These are phyloP conservation scores for Cherax destructor DNA, from an alignment of 1,140 invertebrate genomes.

Conservation along the genomic window DNA sequence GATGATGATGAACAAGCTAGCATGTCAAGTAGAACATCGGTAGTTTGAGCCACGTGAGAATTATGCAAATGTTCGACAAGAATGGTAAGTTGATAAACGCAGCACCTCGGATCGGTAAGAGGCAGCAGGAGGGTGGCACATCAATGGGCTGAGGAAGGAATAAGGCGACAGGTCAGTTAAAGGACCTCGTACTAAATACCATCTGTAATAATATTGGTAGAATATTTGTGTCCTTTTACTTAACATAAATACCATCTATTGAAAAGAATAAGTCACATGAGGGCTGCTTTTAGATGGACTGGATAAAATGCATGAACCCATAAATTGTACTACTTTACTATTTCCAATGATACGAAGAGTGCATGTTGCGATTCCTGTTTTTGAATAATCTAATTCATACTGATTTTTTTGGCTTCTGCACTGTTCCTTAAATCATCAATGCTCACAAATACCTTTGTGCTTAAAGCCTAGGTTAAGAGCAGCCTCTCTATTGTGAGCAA, in stretches of 20 bases:
- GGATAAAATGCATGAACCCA: background rate
- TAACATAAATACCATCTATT: background rate
- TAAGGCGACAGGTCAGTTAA: conserved; percentile 31
- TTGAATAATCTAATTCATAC: background rate
- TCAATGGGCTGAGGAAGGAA: conserved; percentile 55
- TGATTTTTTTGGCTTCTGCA: background rate
- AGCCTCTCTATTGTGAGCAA: background rate
- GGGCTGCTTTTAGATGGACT: background rate
- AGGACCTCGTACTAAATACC: background rate
- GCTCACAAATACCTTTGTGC: background rate
- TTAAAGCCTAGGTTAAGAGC: background rate
- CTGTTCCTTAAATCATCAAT: background rate
- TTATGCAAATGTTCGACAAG: conserved; percentile 47
- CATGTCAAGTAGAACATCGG: conserved; percentile 38
- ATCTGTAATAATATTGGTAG: too few relatives aligned
- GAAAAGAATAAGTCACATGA: too few relatives aligned
- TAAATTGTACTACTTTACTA: too few relatives aligned
- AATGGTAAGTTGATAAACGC: conserved; percentile 41
- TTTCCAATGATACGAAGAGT: background rate
- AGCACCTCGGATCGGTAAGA: conserved; percentile 46
- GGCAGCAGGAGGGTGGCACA: conserved; percentile 55
- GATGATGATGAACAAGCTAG: conserved; percentile 48
- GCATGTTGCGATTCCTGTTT: background rate
- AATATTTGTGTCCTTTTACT: too few relatives aligned
- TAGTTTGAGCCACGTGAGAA: conserved; percentile 51